Evolutionary conservation across 2,113 vertebrate genomes (phyloP), one percentile per base, ranked within the genome.

Genomic region (Apteryx mantelli): DNA sequence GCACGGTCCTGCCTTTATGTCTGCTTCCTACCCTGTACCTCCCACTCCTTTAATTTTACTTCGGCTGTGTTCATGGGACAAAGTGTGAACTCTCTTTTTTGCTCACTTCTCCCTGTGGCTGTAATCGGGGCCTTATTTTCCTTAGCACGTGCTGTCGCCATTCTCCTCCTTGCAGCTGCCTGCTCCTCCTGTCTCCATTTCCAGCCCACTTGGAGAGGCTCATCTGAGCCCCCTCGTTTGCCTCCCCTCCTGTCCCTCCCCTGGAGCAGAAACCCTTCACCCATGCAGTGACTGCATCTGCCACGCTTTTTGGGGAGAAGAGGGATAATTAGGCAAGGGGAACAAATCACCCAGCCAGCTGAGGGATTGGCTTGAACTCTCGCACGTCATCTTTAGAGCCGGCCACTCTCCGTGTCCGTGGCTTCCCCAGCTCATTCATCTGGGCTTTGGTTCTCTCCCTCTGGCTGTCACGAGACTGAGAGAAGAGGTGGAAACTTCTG

Each of bases 401-500:
- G n/a, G 68, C 77, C 9, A 9, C 17, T 60, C 56, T 82, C 65
- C 55, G 18, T 32, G 16, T 88, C 91, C 64, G 13, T 66, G 15
- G 7, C 79, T 74, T 68, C 40, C 70, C 74, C 48, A 9, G 2
- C 42, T 26, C 46, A 7, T 20, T 21, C 1, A 8, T 80, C 87
- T 1, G 0, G 81, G 52, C 42, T 73, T 71, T 60, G 0, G 4
- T 24, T 70, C 60, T 79, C 68, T 77, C 73, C 56, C 44, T 86
- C 44, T 19, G 38, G 66, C 65, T 74, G 28, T 46, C 4, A 3
- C 77, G 82, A 92, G 66, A 65, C 32, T 25, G 46, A 84, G 81
- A 83, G 50, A 76, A 88, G 32, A 80, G 70, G 73, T 85, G 42
- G 73, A 92, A 94, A 87, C 40, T 75, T 75, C 46, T 64, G 75